These are phyloP conservation scores for Emydocephalus ijimae DNA, from an alignment of 2,113 vertebrate genomes.

Conservation along the genomic window DNA sequence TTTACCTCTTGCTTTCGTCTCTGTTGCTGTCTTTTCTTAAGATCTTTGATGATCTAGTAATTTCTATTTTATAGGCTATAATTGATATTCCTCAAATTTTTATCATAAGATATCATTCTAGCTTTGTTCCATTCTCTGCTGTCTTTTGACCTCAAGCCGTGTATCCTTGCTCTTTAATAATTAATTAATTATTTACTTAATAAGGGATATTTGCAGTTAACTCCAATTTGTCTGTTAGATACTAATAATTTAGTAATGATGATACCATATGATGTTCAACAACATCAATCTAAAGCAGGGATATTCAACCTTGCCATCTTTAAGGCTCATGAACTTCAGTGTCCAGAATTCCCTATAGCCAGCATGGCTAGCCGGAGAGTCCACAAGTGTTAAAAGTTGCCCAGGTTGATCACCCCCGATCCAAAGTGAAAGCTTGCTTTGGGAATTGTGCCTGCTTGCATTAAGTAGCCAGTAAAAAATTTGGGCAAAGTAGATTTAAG, in stretches of 20 bases:
- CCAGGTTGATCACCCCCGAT: background rate
- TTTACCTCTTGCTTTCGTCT: fast-evolving
- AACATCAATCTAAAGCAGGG: background rate
- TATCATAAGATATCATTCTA: background rate
- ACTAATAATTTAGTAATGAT: background rate
- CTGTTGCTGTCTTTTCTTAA: fast-evolving
- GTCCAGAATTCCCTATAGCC: background rate
- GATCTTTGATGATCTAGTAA: fast-evolving
- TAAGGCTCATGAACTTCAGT: background rate
- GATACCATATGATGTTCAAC: background rate
- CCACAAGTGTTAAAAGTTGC: no score
- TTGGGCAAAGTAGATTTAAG: background rate
- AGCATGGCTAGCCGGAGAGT: background rate
- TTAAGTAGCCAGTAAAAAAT: background rate
- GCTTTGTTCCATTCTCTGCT: conserved; percentile 1
- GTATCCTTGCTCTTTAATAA: conserved; percentile 5
- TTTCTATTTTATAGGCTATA: background rate
- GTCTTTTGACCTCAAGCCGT: background rate
- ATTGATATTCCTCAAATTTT: background rate
- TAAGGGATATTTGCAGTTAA: background rate
- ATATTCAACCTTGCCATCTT: background rate
- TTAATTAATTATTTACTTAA: background rate
- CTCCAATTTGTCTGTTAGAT: background rate
- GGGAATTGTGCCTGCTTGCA: background rate
- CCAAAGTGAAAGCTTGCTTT: background rate